phyloP scores from a whole-genome alignment of 1,140 invertebrate genomes.

The Sarcophaga peregrina region DNA sequence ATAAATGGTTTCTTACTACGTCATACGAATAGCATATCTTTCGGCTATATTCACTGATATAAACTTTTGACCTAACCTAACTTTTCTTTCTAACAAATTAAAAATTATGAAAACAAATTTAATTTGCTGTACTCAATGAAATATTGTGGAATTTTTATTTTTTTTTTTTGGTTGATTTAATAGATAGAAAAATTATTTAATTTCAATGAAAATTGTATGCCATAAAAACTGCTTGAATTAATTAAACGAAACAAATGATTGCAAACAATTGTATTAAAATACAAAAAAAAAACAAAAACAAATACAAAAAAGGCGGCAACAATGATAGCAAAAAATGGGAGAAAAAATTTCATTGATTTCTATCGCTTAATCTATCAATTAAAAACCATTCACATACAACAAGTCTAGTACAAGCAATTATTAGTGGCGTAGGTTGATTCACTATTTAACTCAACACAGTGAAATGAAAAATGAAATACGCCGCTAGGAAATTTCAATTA shows the following conservation, averaged over 20 bases:
- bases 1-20: too few relatives aligned
- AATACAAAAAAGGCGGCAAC: background rate
- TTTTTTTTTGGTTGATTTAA: background rate
- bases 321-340: background rate
- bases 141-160: too few relatives aligned
- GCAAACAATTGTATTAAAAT: slow-evolving; percentile 12
- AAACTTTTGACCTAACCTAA: too few relatives aligned
- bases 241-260: background rate
- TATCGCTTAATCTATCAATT: background rate
- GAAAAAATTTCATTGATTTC: background rate
- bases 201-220: background rate
- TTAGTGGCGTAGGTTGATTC: background rate
- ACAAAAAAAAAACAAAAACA: too few relatives aligned
- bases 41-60: too few relatives aligned
- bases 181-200: background rate
- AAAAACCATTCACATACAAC: background rate
- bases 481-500: slow-evolving; percentile 21
- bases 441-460: background rate
- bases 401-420: background rate
- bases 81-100: too few relatives aligned
- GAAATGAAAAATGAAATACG: background rate
- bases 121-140: too few relatives aligned
- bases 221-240: slow-evolving; percentile 16
- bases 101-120: too few relatives aligned
- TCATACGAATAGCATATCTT: too few relatives aligned